Conservation (phyloP, 2,888 invertebrate species). For the Aspidiotus destructor region DNA sequence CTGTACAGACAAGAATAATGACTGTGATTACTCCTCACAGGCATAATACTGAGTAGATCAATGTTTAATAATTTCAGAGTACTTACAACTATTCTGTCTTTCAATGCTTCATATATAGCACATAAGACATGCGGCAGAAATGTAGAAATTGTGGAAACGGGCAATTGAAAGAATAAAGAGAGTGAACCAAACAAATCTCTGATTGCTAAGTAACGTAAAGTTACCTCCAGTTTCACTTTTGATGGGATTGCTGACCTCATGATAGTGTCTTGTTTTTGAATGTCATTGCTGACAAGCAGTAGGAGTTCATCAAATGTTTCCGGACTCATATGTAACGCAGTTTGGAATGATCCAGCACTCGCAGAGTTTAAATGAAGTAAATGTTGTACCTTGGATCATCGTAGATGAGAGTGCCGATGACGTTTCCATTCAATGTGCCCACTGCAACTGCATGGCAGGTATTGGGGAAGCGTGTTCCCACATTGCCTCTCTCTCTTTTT, state of each 20-base stretch:
- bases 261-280: not conserved
- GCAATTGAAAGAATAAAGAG: not conserved
- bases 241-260: not conserved
- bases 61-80: too few species aligned
- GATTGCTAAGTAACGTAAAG: not conserved
- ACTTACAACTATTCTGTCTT: not conserved
- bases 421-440: too few species aligned
- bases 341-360: too few species aligned
- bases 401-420: too few species aligned
- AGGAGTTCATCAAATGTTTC: too few species aligned
- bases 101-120: not conserved
- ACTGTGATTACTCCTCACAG: not conserved
- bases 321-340: too few species aligned
- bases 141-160: not conserved
- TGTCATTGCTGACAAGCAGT: too few species aligned
- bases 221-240: not conserved
- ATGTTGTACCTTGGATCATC: too few species aligned
- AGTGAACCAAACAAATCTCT: not conserved
- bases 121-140: constrained; percentile 1
- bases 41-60: not conserved
- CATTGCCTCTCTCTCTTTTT: too few species aligned
- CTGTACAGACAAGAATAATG: constrained; percentile 7
- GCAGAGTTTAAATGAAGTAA: too few species aligned
- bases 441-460: too few species aligned
- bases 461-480: too few species aligned